Evolutionary conservation across 2,888 invertebrate species (phyloP), one percentile per base, ranked within the genome.

Genomic region (Yponomeuta evonymella): DNA sequence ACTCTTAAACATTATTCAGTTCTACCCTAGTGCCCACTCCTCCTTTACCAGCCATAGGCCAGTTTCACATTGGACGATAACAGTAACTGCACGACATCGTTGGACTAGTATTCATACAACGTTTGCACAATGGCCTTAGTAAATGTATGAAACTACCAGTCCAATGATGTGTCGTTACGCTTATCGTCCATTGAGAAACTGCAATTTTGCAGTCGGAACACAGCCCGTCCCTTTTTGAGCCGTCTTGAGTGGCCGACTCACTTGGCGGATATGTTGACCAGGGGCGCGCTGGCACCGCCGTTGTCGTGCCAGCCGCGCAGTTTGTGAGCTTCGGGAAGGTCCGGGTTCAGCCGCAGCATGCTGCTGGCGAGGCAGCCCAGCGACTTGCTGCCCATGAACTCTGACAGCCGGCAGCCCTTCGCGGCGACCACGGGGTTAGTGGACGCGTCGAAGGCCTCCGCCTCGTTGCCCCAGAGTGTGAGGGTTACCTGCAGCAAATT

Each of bases 301-400:
- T 95, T 94, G 82, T 97, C 97, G 84, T 94, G 99, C 99, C 99
- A 99, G 48, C 97, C 97, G 71, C 97, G 94, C 67, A 99, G 92
- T 75, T 93, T 93, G 83, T 98, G 96, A 1, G 98, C 96, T 79
- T 98, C 98, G 0, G 95, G 94, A 48, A 98, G 92, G 82, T 99
- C 98, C 0, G 99, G 99, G 92, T 99, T 97, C 8, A 96, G 82
- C 75, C 97, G 94, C 72, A 98, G 71, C 76, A 94, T 90, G 10
- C 95, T 94, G 36, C 95, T 93, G 15, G 86, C 83, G 0, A 94
- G 77, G 72, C 94, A 88, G 1, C 94, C 94, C 48, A 97, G 79
- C 36, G 93, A 95, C 84, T 96, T 97, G 72, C 95, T 95, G 67
- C 98, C 97, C 73, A 95, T 96, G 86, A 97, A 99, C 88, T 99